Conservation (phyloP, 2,113 vertebrate species). For the Vicugna pacos region DNA sequence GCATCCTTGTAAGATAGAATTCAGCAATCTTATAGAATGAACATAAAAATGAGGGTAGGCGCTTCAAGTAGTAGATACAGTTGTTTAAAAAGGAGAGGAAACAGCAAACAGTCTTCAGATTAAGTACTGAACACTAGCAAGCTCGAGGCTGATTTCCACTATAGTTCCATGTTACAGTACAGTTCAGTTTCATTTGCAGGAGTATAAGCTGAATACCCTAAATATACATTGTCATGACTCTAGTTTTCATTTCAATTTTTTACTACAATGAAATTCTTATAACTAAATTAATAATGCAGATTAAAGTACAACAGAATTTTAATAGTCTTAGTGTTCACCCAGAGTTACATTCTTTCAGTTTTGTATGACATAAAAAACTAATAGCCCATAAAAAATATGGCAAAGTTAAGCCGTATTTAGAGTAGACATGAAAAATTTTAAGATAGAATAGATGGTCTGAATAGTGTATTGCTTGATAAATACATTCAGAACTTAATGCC, state of each 20-base stretch:
- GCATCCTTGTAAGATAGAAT: neutral
- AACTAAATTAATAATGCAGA: constrained; percentile 64
- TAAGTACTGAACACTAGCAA: constrained; percentile 25
- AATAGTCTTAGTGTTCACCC: constrained; percentile 5
- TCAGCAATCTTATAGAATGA: neutral
- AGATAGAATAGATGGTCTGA: neutral
- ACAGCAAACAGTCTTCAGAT: constrained; percentile 47
- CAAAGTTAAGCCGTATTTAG: constrained; percentile 10
- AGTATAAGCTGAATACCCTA: constrained; percentile 9
- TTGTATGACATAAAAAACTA: constrained; percentile 45
- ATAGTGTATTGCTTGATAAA: neutral
- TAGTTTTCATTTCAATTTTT: constrained; percentile 59
- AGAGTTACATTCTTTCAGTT: constrained; percentile 37
- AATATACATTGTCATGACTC: neutral
- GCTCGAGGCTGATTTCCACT: constrained; percentile 54
- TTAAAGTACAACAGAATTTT: constrained; percentile 38
- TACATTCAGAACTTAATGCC: neutral
- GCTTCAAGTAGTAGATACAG: constrained; percentile 12
- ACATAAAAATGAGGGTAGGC: neutral
- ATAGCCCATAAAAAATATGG: constrained; percentile 26
- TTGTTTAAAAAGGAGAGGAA: constrained; percentile 63
- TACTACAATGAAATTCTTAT: neutral
- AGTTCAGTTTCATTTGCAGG: constrained; percentile 35
- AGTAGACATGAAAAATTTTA: constrained; percentile 34
- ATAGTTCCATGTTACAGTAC: constrained; percentile 33